phyloP scores from a whole-genome alignment of 1,140 invertebrate species.

The Monomorium pharaonis region DNA sequence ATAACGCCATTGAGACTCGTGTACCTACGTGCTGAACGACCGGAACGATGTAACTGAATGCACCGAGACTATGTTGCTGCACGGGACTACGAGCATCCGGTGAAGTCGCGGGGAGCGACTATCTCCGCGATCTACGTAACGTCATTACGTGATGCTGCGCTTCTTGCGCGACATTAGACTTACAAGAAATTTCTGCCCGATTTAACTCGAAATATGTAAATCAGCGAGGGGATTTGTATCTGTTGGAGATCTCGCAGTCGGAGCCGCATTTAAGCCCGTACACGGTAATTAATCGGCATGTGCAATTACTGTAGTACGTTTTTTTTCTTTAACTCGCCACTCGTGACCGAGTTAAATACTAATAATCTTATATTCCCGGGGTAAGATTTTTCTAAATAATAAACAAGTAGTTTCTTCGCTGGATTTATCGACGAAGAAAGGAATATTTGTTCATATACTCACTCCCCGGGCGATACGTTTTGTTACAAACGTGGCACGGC shows the following conservation, averaged over 20 bases:
- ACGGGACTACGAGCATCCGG: constrained; percentile 30
- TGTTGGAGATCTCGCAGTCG: background rate
- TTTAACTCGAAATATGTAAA: constrained; percentile 44
- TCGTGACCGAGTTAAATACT: background rate
- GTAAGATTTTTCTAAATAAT: background rate
- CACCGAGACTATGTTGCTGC: constrained; percentile 38
- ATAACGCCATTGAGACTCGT: constrained; percentile 79
- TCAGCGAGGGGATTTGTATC: constrained; percentile 16
- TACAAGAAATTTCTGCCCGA: constrained; percentile 27
- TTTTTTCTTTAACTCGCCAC: constrained; percentile 18
- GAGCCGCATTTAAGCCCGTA: background rate
- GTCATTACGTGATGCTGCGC: constrained; percentile 35
- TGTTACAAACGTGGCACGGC: constrained; percentile 9
- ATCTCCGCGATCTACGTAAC: constrained; percentile 49
- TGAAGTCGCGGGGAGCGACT: constrained; percentile 23
- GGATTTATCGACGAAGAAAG: background rate
- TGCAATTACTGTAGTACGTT: background rate
- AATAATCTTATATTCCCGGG: background rate
- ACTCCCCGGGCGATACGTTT: background rate
- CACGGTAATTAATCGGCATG: background rate
- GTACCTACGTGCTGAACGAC: constrained; percentile 42
- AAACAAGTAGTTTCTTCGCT: background rate
- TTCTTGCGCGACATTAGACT: constrained; percentile 26
- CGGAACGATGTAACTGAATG: constrained; percentile 54
- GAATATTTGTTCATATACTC: constrained; percentile 1